Percentiles rank a stretch among this genome's conserved stretches.
phyloP scores from a whole-genome alignment of 92 coral and sea anemone genomes.

The Porites rus region DNA sequence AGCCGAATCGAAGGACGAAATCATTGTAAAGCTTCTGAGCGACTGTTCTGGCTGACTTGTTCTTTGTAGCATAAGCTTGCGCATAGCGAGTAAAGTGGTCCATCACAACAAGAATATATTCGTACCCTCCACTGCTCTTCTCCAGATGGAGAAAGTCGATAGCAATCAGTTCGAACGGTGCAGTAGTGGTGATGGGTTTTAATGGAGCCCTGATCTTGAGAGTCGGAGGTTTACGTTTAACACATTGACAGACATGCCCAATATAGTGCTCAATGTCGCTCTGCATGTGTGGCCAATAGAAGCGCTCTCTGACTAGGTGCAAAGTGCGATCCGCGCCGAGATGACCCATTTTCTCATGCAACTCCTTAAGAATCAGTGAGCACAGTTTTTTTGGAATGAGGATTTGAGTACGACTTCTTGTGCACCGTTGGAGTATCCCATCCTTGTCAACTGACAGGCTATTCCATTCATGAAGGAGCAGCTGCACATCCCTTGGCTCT shows the following conservation, averaged over 20 bases:
- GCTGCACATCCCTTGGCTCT: conserved; percentile 35
- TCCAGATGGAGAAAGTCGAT: conserved; percentile 20
- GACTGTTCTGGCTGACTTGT: conserved; percentile 14
- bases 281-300: conserved; percentile 72
- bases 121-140: conserved; percentile 17
- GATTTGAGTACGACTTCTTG: conserved; percentile 36
- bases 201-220: conserved; percentile 20
- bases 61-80: conserved; percentile 3
- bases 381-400: conserved; percentile 54
- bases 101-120: conserved; percentile 18
- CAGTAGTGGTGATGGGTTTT: not conserved
- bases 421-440: conserved; percentile 56
- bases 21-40: conserved; percentile 20
- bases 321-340: conserved; percentile 43
- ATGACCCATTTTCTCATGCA: conserved; percentile 75
- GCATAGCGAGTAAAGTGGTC: conserved; percentile 26
- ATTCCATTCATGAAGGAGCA: conserved; percentile 68
- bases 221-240: not conserved
- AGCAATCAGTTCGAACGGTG: conserved; percentile 22
- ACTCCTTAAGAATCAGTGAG: conserved; percentile 34
- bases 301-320: conserved; percentile 56
- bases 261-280: conserved; percentile 41
- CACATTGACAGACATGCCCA: not conserved
- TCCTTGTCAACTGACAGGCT: conserved; percentile 59
- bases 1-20: conserved; percentile 41